Evolutionary conservation across 2,888 invertebrate species (phyloP), one percentile per base, ranked within the genome.

Genomic region (Melanotus villosus): DNA sequence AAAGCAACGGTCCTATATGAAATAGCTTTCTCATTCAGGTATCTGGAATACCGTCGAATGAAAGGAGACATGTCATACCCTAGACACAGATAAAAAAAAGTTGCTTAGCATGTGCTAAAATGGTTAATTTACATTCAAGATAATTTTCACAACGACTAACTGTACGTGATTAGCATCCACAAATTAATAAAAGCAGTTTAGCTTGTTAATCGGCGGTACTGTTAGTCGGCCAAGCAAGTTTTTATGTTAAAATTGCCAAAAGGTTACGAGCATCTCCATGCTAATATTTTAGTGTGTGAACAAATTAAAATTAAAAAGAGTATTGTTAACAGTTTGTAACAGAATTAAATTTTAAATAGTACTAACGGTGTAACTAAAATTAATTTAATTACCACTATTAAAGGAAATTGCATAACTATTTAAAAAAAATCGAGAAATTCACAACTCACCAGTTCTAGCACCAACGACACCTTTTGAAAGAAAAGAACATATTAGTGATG

Each of bases 1-100:
- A 98, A 99, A 76, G 99, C 99, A 83, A 98, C 97, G 69, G 94
- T 93, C 85, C 99, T 92, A 89, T 99, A 99, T n/a, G 98, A 97
- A 79, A 97, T 89, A 59, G 98, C 97, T 88, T 99, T 99, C 88
- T 98, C 98, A 85, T 98, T 98, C 84, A 99, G 90, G 89, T 99
- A 99, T 88, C 96, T 97, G 83, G 98, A 96, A 87, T 99, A 99
- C 80, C 97, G 91, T 84, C 98, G 90, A 84, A 99, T 98, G 86
- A 97, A 99, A 78, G 97, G 97, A 62, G 98, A 98, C 98, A 99
- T 98, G 85, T 98, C 98, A 88, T 97, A 98, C 74, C 97, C 98
- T 97, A 88, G 60, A 86, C 84, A 73, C 74, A 66, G 12, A n/a
- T n/a, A n/a, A 26, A 70, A 76, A 73, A 68, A 72, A 68, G 41